Conservation (phyloP, 1,140 invertebrate genomes). For the Caenorhabditis elegans region DNA sequence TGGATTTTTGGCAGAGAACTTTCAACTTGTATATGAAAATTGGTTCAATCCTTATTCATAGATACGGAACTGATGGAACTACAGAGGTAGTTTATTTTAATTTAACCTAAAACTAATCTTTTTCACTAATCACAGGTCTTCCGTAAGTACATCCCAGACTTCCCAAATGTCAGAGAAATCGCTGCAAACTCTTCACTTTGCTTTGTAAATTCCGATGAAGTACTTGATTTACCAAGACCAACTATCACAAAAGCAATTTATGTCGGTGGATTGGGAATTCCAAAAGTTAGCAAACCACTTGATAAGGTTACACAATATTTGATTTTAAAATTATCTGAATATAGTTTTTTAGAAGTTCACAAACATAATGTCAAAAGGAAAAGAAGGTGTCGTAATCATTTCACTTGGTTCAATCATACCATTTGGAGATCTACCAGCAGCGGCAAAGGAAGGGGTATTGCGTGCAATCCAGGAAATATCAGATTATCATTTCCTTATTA, state of each 20-base stretch:
- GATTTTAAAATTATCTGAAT: no score
- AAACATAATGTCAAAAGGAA: constrained; percentile 46
- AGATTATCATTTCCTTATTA: constrained; percentile 50
- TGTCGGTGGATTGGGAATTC: constrained; percentile 48
- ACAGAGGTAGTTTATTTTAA: constrained; percentile 4
- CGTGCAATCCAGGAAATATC: constrained; percentile 7
- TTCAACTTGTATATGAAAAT: constrained; percentile 46
- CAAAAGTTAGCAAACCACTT: constrained; percentile 38
- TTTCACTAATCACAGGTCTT: no score
- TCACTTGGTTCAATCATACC: constrained; percentile 48
- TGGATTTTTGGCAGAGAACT: constrained; percentile 48
- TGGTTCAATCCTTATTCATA: constrained; percentile 35
- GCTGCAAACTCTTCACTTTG: constrained; percentile 44
- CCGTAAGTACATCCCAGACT: constrained; percentile 38
- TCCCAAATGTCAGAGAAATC: constrained; percentile 50
- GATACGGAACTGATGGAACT: constrained; percentile 32
- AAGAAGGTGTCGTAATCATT: constrained; percentile 43
- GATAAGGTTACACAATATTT: constrained; percentile 43
- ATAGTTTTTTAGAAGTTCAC: constrained; percentile 37
- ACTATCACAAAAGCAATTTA: constrained; percentile 52
- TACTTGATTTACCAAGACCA: constrained; percentile 50
- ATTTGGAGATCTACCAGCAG: constrained; percentile 12
- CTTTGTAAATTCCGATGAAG: constrained; percentile 52
- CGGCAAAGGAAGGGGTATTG: neutral
- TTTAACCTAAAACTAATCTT: no score